These are phyloP conservation scores for Gila orcuttii DNA, from an alignment of 2,113 vertebrate genomes.

Conservation along the genomic window DNA sequence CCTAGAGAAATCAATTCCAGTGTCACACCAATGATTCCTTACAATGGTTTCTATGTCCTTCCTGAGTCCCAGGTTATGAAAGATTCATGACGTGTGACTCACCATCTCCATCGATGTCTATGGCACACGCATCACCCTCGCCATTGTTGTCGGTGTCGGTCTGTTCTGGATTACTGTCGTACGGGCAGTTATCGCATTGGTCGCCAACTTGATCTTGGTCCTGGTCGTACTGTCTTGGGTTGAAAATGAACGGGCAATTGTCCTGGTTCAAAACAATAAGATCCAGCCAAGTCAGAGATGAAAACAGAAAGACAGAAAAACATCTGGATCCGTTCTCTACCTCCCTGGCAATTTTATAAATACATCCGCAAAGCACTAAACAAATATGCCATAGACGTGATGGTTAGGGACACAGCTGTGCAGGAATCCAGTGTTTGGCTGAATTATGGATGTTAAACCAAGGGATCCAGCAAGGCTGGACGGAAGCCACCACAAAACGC, in stretches of 20 bases:
- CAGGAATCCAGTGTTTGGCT: constrained; percentile 64
- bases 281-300: background rate
- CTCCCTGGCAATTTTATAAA: background rate
- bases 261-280: constrained; percentile 77
- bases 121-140: constrained; percentile 94
- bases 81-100: constrained; percentile 52
- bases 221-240: constrained; percentile 93
- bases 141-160: constrained; percentile 94
- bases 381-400: constrained; percentile 23
- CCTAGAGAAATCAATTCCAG: constrained; percentile 72
- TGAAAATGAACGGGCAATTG: constrained; percentile 94
- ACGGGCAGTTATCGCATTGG: constrained; percentile 95
- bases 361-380: constrained; percentile 19
- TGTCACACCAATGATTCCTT: background rate
- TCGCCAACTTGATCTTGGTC: constrained; percentile 96
- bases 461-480: constrained; percentile 52
- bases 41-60: background rate
- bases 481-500: constrained; percentile 54
- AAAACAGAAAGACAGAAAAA: constrained; percentile 7
- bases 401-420: constrained; percentile 30
- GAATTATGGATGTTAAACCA: constrained; percentile 64
- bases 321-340: constrained; percentile 18
- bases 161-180: constrained; percentile 94
- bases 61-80: background rate
- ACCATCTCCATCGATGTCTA: constrained; percentile 98